A percentile compares a stretch with the other conserved stretches of the same genome.
These are phyloP conservation scores for Echinops telfairi DNA, from an alignment of 2,113 vertebrate species.

Conservation along the genomic window DNA sequence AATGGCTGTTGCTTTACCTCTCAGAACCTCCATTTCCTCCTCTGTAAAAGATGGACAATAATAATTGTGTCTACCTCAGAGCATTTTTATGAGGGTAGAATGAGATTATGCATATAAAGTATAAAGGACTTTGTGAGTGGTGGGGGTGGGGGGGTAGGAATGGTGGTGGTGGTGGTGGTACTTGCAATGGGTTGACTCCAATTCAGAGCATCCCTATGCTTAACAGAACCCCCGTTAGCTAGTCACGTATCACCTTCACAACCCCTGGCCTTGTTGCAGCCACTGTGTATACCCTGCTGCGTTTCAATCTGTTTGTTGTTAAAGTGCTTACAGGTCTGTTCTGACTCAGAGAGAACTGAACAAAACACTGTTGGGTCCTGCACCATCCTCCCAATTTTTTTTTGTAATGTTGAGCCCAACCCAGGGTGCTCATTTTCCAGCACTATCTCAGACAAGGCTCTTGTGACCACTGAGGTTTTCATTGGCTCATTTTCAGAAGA, in stretches of 20 bases:
- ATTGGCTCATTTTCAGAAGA: not conserved
- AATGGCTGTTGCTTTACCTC: not conserved
- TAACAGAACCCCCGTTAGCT: not conserved
- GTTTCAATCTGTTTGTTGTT: not conserved
- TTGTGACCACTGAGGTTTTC: not conserved
- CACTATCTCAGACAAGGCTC: not conserved
- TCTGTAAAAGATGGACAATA: not conserved
- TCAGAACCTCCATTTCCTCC: conserved; percentile 35
- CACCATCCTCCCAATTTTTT: too few relatives aligned
- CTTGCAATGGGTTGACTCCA: not conserved
- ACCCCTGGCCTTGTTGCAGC: not conserved
- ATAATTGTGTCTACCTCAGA: not conserved
- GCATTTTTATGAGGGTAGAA: not conserved
- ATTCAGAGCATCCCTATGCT: not conserved
- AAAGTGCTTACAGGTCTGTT: not conserved
- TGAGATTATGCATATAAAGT: not conserved
- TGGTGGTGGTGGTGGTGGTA: not conserved
- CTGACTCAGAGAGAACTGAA: not conserved
- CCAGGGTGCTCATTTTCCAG: not conserved
- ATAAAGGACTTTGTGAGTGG: not conserved
- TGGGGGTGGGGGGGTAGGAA: too few relatives aligned
- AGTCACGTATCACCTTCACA: not conserved
- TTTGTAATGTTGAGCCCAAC: too few relatives aligned
- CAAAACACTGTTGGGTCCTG: not conserved
- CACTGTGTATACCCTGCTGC: not conserved